Conservation (phyloP, 2,113 vertebrate genomes). For the Chaetorhynchus papuensis region DNA sequence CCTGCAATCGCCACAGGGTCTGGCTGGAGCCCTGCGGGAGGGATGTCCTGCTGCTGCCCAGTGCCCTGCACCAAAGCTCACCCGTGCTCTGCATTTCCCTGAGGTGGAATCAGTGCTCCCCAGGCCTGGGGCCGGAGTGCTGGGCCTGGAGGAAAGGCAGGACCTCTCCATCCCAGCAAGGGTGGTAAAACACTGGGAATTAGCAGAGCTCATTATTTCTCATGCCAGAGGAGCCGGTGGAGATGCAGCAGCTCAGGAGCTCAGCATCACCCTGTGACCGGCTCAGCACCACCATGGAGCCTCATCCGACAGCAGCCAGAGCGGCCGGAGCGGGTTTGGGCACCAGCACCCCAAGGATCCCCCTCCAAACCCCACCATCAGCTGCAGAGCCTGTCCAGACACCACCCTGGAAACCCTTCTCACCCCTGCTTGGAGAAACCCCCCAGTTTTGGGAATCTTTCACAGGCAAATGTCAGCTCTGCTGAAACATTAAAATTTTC, state of each 20-base stretch:
- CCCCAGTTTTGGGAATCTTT: background rate
- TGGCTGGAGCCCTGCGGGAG: fast-evolving
- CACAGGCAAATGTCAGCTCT: slow-evolving; percentile 7
- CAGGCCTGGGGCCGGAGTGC: fast-evolving
- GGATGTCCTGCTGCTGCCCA: background rate
- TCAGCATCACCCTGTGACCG: background rate
- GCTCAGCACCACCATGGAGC: background rate
- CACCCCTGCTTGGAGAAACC: background rate
- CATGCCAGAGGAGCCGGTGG: background rate
- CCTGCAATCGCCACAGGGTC: fast-evolving
- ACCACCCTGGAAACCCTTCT: background rate
- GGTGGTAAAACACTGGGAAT: background rate
- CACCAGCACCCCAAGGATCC: background rate
- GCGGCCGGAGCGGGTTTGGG: fast-evolving
- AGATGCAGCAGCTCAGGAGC: background rate
- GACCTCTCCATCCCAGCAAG: background rate
- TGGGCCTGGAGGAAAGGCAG: background rate
- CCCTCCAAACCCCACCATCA: background rate
- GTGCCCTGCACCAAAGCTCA: background rate
- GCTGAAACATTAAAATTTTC: slow-evolving; percentile 8
- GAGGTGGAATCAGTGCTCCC: fast-evolving
- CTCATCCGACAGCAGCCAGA: background rate
- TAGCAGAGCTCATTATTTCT: background rate
- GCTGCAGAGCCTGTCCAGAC: background rate
- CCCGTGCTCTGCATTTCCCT: background rate